Percentiles rank a stretch among this genome's conserved stretches.
phyloP scores from a whole-genome alignment of 37 sponge, comb jelly and placozoan species.

The Hexactinellida sp. region DNA sequence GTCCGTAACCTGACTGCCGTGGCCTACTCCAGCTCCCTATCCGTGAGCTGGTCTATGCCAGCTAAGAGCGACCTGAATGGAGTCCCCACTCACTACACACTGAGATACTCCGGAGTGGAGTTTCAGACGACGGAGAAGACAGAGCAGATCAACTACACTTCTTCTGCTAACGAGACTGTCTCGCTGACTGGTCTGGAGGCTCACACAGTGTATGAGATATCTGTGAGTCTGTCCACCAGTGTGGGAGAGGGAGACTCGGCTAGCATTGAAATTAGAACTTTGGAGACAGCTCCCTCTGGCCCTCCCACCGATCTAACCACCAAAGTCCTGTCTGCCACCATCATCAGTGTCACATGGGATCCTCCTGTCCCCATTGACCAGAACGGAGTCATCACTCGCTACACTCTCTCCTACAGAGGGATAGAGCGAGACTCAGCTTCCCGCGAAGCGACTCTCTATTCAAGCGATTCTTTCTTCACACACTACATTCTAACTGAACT shows the following conservation, averaged over 20 bases:
- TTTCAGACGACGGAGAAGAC: neutral
- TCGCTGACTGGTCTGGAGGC: neutral
- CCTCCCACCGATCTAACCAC: neutral
- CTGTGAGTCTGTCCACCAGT: neutral
- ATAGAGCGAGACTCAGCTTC: neutral
- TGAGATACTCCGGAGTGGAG: neutral
- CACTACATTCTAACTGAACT: neutral
- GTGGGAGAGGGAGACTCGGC: neutral
- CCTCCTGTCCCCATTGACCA: neutral
- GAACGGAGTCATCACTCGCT: neutral
- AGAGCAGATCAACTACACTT: neutral
- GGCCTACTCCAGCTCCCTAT: neutral
- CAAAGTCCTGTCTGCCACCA: neutral
- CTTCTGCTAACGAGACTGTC: neutral
- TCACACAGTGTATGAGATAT: neutral
- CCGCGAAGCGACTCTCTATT: neutral
- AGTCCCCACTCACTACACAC: neutral
- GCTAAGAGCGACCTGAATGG: neutral
- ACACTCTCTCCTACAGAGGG: neutral
- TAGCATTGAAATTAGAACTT: neutral
- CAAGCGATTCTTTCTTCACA: neutral
- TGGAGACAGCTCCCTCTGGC: neutral
- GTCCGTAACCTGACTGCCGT: neutral
- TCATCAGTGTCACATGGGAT: neutral
- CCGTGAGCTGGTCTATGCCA: neutral